Evolutionary conservation across 2,797 vertebrate species (phyloP).

Genomic region (Sandelia bainsii): DNA sequence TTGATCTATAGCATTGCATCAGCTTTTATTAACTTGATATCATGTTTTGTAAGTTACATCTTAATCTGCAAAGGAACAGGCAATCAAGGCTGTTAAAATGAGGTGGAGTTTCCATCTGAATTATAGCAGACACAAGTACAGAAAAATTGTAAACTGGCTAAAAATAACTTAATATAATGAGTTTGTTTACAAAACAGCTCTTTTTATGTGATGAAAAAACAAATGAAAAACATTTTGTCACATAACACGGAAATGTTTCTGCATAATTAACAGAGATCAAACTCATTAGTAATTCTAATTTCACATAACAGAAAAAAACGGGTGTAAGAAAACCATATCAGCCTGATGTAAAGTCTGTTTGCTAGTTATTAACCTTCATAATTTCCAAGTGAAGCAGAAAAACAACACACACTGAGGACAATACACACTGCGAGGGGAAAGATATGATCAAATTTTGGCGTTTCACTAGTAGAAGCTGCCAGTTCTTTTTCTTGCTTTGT

Average conservation of each 20-base stretch:
- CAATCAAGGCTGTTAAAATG: no score
- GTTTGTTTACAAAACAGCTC: background rate
- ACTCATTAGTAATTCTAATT: slow-evolving; percentile 32
- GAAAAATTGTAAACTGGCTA: background rate
- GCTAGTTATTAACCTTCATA: slow-evolving; percentile 35
- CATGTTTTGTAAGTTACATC: no score
- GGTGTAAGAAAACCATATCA: slow-evolving; percentile 9
- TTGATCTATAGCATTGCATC: no score
- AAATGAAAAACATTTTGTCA: background rate
- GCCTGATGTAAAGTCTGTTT: slow-evolving; percentile 22
- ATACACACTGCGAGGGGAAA: slow-evolving; percentile 33
- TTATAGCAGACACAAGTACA: no score
- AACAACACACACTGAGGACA: slow-evolving; percentile 34
- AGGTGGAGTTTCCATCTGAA: no score
- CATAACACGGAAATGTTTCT: slow-evolving; percentile 14
- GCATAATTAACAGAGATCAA: slow-evolving; percentile 39
- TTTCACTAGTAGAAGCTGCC: slow-evolving; percentile 22
- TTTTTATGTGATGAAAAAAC: background rate
- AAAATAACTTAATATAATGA: background rate
- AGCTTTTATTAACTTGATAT: no score
- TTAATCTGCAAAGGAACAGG: no score
- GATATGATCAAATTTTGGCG: slow-evolving; percentile 32
- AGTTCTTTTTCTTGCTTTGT: slow-evolving; percentile 15
- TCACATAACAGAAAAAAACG: slow-evolving; percentile 2
- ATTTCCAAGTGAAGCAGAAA: slow-evolving; percentile 35